Conservation (phyloP, 2,888 invertebrate genomes). For the Catocala nupta region DNA sequence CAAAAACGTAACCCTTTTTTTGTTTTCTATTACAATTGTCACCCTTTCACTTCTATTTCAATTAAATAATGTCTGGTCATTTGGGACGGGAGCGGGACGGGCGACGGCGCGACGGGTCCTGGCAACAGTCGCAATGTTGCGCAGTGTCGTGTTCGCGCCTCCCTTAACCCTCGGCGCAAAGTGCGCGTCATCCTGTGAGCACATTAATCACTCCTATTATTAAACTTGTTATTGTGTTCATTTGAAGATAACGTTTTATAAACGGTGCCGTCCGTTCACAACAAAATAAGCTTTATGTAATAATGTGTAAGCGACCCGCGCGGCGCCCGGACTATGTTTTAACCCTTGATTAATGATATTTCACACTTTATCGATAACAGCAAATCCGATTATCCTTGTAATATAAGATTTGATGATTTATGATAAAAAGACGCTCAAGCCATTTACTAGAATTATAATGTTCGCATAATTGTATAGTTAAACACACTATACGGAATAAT, state of each 20-base stretch:
- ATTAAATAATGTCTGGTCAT: conserved; percentile 88
- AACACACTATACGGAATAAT: not conserved
- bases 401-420: conserved; percentile 34
- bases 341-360: conserved; percentile 78
- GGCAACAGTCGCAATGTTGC: conserved; percentile 42
- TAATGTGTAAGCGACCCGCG: conserved; percentile 79
- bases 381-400: conserved; percentile 63
- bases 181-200: conserved; percentile 85
- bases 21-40: conserved; percentile 86
- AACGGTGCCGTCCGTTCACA: conserved; percentile 84
- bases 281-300: conserved; percentile 86
- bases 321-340: conserved; percentile 58
- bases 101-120: conserved; percentile 44
- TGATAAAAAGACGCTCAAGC: conserved; percentile 23
- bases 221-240: conserved; percentile 86
- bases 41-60: conserved; percentile 86
- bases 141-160: conserved; percentile 77
- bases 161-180: conserved; percentile 72
- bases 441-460: conserved; percentile 1
- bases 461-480: conserved; percentile 1
- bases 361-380: conserved; percentile 54
- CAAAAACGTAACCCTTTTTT: conserved; percentile 83
- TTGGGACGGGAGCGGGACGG: conserved; percentile 72
- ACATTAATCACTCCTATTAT: conserved; percentile 87
- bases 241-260: conserved; percentile 86